phyloP scores from a whole-genome alignment of 2,888 invertebrate species.

The Slavum lentiscoides region DNA sequence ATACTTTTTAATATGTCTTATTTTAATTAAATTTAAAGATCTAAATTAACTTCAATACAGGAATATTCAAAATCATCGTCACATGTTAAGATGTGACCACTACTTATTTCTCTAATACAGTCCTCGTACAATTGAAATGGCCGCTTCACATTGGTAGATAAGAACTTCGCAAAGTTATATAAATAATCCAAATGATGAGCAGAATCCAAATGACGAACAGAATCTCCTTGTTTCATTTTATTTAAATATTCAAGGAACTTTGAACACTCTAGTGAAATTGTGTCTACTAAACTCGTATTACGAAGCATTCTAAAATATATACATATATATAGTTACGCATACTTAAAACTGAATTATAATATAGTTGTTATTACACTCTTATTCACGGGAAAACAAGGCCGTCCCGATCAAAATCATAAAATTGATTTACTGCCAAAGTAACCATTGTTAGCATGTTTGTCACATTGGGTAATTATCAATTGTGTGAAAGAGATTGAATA shows the following conservation, averaged over 20 bases:
- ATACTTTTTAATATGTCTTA: not conserved
- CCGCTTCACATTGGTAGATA: constrained; percentile 2
- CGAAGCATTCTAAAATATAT: not conserved
- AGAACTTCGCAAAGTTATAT: not conserved
- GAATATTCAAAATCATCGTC: not conserved
- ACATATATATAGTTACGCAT: too few relatives aligned
- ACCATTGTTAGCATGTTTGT: too few relatives aligned
- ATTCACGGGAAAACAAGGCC: too few relatives aligned
- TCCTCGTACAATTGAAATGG: constrained; percentile 15
- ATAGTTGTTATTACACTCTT: not conserved
- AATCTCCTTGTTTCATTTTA: not conserved
- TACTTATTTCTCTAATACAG: not conserved
- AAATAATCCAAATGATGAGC: constrained; percentile 27
- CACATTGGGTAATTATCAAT: too few relatives aligned
- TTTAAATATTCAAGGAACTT: not conserved
- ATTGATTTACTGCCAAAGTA: too few relatives aligned
- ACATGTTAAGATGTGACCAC: not conserved
- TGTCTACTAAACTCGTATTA: not conserved
- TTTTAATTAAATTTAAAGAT: too few relatives aligned
- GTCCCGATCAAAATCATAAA: too few relatives aligned
- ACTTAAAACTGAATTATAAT: not conserved
- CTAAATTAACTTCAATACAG: too few relatives aligned
- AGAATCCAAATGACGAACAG: not conserved
- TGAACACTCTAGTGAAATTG: not conserved
- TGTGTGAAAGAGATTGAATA: too few relatives aligned